Base-by-base conservation (phyloP, 2,113 vertebrate species). In the Pelodiscus sinensis region DNA sequence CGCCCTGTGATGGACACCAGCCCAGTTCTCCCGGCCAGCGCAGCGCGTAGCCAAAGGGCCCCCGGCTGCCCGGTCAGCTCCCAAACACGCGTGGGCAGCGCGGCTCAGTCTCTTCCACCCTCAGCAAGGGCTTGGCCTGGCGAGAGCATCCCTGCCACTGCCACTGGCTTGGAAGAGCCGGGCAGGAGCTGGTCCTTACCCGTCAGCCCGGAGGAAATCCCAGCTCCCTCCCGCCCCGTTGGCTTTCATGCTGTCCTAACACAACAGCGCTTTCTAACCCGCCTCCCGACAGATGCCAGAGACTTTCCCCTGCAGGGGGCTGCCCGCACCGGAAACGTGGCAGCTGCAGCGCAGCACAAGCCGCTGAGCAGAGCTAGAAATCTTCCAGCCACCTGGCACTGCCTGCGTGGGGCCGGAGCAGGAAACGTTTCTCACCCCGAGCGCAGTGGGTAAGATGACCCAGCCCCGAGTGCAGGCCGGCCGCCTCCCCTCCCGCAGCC, bases 21-120 rank as follows among this genome's bases (percentile, higher is more conserved):
- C 18, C 12, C 58, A 2, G 5, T 58, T 19, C 57, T 24, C 3
- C 3, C 22, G 24, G 25, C 25, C 58, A 62, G 58, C 13, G 58
- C 16, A 2, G 62, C 13, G 57, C 4, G 57, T 4, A 11, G 57
- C 15, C 3, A 18, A 60, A 68, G 15, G 38, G 62, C 14, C 62
- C 16, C 62, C 8, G 3, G 62, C 3, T 18, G 8, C 7, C 15
- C 31, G 4, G 29, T 44, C 5, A 29, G 62, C 15, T 31, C 14
- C 62, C 7, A 6, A 31, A 16, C 3, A 2, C 29, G 3, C 6
- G 3, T 4, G 7, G 27, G 29, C 14, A 65, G 6, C 3, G 15
- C 14, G 16, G 62, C 62, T 18, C 6, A 3, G 6, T 5, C 19
- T 38, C 18, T 38, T 73, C n/a, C 4, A 3, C 68, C 2, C 8